Evolutionary conservation across 2,888 invertebrate species (phyloP).

Genomic region (Drosophila mettleri): DNA sequence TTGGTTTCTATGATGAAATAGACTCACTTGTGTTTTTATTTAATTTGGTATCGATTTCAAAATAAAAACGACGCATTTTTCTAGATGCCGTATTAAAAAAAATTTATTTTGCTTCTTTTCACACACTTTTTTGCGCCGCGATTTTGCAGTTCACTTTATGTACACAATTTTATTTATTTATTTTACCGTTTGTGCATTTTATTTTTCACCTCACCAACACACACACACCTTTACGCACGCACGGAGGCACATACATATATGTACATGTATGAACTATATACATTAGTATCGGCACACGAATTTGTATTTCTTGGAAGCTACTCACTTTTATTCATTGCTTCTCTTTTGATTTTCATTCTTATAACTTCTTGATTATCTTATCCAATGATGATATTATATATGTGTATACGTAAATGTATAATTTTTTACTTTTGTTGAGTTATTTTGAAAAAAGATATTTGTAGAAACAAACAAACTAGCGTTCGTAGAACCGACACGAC

Average conservation of each 20-base stretch:
- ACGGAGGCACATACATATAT: constrained; percentile 22
- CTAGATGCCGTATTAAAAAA: constrained; percentile 41
- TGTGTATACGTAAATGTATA: constrained; percentile 9
- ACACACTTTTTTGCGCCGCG: constrained; percentile 74
- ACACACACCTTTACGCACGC: constrained; percentile 28
- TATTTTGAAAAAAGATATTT: constrained; percentile 59
- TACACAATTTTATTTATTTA: constrained; percentile 62
- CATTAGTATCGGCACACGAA: constrained; percentile 46
- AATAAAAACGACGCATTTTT: constrained; percentile 79
- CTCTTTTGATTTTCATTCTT: constrained; percentile 19
- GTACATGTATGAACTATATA: constrained; percentile 31
- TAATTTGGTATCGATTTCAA: constrained; percentile 81
- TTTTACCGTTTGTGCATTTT: constrained; percentile 63
- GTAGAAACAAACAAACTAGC: constrained; percentile 59
- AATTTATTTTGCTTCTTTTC: constrained; percentile 46
- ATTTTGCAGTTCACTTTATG: constrained; percentile 60
- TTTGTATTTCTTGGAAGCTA: constrained; percentile 64
- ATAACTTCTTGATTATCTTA: constrained; percentile 22
- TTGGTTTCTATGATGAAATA: constrained; percentile 41
- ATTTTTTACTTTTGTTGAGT: constrained; percentile 27
- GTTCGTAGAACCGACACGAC: constrained; percentile 51
- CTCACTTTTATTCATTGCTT: constrained; percentile 31
- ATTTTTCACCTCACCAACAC: constrained; percentile 59
- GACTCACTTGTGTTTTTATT: constrained; percentile 65
- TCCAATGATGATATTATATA: constrained; percentile 13